Evolutionary conservation across 2,888 invertebrate genomes (phyloP).

Genomic region (Cheilosia pagana): DNA sequence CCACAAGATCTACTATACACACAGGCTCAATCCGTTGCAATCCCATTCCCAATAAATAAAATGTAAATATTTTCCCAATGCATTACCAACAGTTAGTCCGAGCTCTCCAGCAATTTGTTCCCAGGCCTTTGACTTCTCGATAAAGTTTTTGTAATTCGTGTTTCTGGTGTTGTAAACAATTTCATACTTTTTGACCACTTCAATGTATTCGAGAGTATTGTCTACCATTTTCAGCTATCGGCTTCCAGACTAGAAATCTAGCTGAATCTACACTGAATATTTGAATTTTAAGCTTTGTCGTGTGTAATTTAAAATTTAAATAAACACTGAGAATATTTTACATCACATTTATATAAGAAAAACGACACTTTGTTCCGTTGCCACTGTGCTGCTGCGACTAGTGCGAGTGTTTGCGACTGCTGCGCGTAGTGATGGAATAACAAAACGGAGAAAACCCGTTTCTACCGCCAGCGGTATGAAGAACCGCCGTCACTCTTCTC

Average conservation of each 20-base stretch:
- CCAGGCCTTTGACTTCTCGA: constrained; percentile 82
- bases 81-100: constrained; percentile 82
- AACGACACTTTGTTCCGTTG: constrained; percentile 54
- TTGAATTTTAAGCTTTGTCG: background rate
- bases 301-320: constrained; percentile 3
- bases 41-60: constrained; percentile 13
- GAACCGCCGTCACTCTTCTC: constrained; percentile 70
- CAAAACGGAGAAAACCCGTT: constrained; percentile 64
- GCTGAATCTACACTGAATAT: background rate
- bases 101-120: constrained; percentile 82
- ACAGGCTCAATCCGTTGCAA: background rate
- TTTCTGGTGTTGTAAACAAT: constrained; percentile 83
- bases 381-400: constrained; percentile 61
- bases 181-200: constrained; percentile 82
- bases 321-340: background rate
- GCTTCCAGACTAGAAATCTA: background rate
- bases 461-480: constrained; percentile 74
- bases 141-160: constrained; percentile 83
- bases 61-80: background rate
- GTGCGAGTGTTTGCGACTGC: constrained; percentile 50
- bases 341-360: constrained; percentile 7
- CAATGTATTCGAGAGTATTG: constrained; percentile 82
- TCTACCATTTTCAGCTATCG: constrained; percentile 75
- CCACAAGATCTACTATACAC: background rate
- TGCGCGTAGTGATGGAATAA: constrained; percentile 60